Base-by-base conservation (phyloP, 2,113 vertebrate species). In the Saguinus midas region DNA sequence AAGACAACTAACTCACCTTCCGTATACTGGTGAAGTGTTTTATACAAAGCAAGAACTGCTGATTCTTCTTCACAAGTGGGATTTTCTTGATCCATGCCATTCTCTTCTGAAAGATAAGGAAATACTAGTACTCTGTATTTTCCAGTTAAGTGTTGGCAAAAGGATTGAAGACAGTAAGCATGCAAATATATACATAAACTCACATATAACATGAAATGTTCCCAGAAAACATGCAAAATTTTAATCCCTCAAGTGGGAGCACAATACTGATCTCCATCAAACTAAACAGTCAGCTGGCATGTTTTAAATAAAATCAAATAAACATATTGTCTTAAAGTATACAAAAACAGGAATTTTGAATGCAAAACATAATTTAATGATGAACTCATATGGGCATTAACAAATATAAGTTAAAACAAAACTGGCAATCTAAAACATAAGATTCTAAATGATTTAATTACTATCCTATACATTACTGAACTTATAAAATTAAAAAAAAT, bases 51-150 rank as follows among this genome's bases (percentile, higher is more conserved):
- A 92, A 99, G 98, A 87, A 99, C 97, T 90, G 99, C 98, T 97
- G 99, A 97, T 95, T 99, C 99, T 98, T 99, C 99, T 97, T 99
- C 99, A 76, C 99, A 98, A 87, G 97, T 98, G 82, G 96, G 96
- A 80, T 98, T 94, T 96, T 99, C 99, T 98, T 99, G 99, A 96
- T 99, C 99, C 99, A 99, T 99, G 88, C 98, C 98, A 96, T 99
- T 97, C 76, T 99, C 99, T 98, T 99, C 99, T 99, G 96, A 96
- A 98, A 98, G 35, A 98, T 50, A 96, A 21, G 94, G 75, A 92
- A 88, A 61, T 14, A 89, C 12, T 23, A 81, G 37, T 16, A 78
- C 9, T 55, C 29, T 35, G 14, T 10, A 73, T 87, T 75, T 91
- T 75, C 83, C 29, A 37, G 14, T 1, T 50, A 72, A 76, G 40